Conservation (phyloP, 2,113 vertebrate genomes). For the Perca fluviatilis region DNA sequence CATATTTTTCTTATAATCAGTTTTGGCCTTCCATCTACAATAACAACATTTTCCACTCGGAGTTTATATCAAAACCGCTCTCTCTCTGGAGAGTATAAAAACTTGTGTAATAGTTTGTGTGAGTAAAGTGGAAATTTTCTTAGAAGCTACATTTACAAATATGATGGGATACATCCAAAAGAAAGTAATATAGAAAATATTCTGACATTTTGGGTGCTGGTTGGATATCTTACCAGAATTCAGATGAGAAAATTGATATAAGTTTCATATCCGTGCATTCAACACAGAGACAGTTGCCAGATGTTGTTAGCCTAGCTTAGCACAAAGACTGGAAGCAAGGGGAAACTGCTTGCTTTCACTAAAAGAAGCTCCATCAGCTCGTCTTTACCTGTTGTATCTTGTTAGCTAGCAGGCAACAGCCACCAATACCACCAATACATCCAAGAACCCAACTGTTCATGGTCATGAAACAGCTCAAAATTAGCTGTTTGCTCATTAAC, state of each 20-base stretch:
- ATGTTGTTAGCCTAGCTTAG: slow-evolving; percentile 34
- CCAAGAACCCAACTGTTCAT: neutral
- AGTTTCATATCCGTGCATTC: neutral
- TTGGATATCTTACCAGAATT: no score
- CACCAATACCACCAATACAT: slow-evolving; percentile 2
- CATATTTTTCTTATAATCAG: slow-evolving; percentile 13
- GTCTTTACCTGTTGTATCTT: neutral
- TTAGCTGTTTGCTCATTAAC: neutral
- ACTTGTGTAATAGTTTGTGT: neutral
- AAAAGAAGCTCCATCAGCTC: neutral
- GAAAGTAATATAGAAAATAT: neutral
- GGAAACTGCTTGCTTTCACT: slow-evolving; percentile 2
- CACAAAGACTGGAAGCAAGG: neutral
- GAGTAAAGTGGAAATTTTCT: neutral
- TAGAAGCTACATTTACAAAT: neutral
- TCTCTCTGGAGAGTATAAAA: neutral
- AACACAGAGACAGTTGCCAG: neutral
- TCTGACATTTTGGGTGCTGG: no score
- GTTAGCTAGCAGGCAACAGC: neutral
- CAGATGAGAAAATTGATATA: neutral
- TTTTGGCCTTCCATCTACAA: slow-evolving; percentile 13
- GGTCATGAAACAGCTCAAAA: neutral
- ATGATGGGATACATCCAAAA: neutral
- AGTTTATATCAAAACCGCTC: neutral
- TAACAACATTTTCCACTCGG: neutral